A percentile compares a stretch with the other conserved stretches of the same genome.
These are phyloP conservation scores for Pristionchus entomophagus DNA, from an alignment of 2,888 invertebrate species.

Conservation along the genomic window DNA sequence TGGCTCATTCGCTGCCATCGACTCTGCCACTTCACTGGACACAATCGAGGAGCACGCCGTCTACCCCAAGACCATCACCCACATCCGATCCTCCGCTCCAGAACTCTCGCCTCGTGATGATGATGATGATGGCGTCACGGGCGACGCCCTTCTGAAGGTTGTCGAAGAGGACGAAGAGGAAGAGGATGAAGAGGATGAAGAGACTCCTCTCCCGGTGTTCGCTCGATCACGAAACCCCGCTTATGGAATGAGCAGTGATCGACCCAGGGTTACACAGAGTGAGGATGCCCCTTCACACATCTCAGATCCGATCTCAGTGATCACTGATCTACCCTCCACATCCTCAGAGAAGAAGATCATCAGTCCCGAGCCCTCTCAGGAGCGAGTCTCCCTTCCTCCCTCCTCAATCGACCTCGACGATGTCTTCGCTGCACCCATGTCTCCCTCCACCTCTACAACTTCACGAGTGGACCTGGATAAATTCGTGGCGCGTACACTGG, in stretches of 20 bases:
- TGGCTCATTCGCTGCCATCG: not conserved
- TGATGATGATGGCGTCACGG: not conserved
- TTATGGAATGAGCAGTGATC: not conserved
- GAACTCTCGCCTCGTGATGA: not conserved
- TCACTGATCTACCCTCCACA: not conserved
- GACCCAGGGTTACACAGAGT: not conserved
- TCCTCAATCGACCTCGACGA: not conserved
- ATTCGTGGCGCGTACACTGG: not conserved
- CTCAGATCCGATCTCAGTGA: not conserved
- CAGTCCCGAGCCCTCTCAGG: not conserved
- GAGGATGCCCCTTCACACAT: slow-evolving; percentile 9
- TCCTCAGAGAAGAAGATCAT: slow-evolving; percentile 1
- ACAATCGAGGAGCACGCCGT: not conserved
- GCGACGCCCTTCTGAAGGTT: not conserved
- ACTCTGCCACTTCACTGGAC: slow-evolving; percentile 8
- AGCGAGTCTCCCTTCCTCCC: not conserved
- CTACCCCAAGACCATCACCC: slow-evolving; percentile 10
- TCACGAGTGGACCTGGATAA: slow-evolving; percentile 15
- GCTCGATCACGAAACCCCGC: not conserved
- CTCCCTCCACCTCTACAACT: not conserved
- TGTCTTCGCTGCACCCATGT: slow-evolving; percentile 25
- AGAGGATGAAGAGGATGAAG: slow-evolving; percentile 2
- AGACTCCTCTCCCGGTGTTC: slow-evolving; percentile 18
- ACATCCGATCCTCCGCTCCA: not conserved
- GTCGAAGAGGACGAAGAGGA: not conserved